Conservation (phyloP, 2,797 vertebrate genomes). For the Manis javanica region DNA sequence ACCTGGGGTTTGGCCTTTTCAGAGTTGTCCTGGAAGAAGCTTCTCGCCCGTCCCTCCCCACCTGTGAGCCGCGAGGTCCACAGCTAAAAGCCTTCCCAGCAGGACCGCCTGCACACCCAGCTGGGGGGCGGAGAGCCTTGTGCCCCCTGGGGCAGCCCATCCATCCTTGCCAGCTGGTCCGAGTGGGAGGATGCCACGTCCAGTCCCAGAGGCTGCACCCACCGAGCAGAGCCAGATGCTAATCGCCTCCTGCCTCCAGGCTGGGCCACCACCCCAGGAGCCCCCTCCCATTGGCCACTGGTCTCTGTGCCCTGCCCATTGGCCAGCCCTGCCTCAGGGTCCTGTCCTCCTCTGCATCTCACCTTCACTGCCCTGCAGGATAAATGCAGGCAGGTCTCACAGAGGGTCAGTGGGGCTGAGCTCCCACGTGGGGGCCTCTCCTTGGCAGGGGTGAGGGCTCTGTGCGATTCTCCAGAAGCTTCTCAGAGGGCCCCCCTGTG, state of each 20-base stretch:
- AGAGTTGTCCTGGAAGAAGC: background rate
- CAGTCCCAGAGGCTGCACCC: background rate
- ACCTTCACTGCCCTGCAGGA: background rate
- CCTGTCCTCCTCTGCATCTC: rapidly evolving
- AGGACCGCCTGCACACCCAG: background rate
- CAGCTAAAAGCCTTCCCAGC: background rate
- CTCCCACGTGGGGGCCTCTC: too few species aligned
- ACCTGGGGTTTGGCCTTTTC: background rate
- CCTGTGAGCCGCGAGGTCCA: background rate
- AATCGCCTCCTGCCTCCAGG: background rate
- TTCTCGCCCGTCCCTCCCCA: background rate
- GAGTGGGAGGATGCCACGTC: background rate
- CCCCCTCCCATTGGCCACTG: background rate
- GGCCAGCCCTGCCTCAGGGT: background rate
- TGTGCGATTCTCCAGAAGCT: background rate
- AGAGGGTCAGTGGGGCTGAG: rapidly evolving
- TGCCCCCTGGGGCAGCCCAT: rapidly evolving
- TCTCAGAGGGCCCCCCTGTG: background rate
- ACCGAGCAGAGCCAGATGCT: background rate
- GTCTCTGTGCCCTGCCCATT: background rate
- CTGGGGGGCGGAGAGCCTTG: background rate
- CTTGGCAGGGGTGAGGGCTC: background rate
- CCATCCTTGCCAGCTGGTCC: background rate
- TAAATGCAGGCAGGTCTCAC: too few species aligned
- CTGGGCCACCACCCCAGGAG: background rate